phyloP scores from a whole-genome alignment of 2,113 vertebrate species.

The Leucosticte australis region DNA sequence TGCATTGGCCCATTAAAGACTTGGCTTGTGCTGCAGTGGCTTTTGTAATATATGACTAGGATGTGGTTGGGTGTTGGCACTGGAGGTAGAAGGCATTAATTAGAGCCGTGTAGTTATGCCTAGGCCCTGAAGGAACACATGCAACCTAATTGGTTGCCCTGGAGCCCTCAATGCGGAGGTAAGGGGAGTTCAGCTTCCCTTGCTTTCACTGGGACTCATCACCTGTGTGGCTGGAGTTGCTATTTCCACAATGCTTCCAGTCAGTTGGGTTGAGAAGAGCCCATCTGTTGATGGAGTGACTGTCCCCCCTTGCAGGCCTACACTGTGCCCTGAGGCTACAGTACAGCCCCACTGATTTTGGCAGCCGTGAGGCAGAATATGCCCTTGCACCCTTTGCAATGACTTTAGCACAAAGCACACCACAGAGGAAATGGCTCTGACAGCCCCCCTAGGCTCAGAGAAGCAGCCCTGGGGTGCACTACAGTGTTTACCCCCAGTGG shows the following conservation, averaged over 20 bases:
- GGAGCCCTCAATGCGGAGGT: not conserved
- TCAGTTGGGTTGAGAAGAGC: not conserved
- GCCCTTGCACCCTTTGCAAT: not conserved
- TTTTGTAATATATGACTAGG: not conserved
- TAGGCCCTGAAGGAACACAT: not conserved
- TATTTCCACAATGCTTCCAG: not conserved
- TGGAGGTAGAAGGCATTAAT: not conserved
- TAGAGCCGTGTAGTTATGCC: not conserved
- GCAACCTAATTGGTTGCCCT: not conserved
- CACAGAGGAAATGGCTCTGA: not conserved
- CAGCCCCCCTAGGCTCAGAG: not conserved
- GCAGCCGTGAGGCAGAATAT: not conserved
- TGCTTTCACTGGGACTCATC: not conserved
- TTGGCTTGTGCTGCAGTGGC: not conserved
- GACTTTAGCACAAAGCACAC: not conserved
- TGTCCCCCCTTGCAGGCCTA: not conserved
- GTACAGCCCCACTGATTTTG: not conserved
- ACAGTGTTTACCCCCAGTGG: not conserved
- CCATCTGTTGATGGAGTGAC: not conserved
- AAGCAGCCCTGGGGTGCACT: not conserved
- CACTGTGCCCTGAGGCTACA: not conserved
- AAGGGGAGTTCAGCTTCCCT: not conserved
- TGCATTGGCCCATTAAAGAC: conserved; percentile 1
- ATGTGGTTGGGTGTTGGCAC: not conserved
- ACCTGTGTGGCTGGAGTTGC: not conserved